These are phyloP conservation scores for Saxidomus purpurata DNA, from an alignment of 1,140 invertebrate genomes.

Conservation along the genomic window DNA sequence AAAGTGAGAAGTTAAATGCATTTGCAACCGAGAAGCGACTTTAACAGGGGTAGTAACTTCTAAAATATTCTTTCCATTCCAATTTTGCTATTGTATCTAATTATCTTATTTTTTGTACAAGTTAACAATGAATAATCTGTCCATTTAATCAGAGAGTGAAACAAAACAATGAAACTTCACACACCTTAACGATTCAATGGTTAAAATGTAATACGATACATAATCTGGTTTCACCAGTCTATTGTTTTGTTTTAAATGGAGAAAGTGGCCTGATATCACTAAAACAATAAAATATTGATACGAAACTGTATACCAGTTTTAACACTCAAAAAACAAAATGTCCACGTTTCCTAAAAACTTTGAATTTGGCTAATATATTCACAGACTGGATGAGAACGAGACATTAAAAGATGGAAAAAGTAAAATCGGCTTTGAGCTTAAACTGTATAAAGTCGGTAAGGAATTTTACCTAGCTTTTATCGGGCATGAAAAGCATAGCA, in stretches of 20 bases:
- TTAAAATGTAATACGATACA: not conserved
- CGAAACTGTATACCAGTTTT: not conserved
- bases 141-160: not conserved
- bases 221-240: not conserved
- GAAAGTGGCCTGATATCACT: not conserved
- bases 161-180: not conserved
- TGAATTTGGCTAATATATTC: not conserved
- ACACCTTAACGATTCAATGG: not conserved
- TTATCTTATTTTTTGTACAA: too few species aligned
- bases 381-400: too few species aligned
- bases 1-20: too few species aligned
- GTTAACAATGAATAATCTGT: not conserved
- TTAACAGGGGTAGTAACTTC: too few species aligned
- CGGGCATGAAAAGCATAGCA: too few species aligned
- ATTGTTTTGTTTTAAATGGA: not conserved
- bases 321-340: not conserved
- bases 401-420: not conserved
- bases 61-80: too few species aligned
- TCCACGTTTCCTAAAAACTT: not conserved
- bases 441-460: conserved; percentile 30
- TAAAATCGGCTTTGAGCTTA: not conserved
- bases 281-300: not conserved
- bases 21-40: too few species aligned
- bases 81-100: too few species aligned
- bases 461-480: too few species aligned